Evolutionary conservation across 2,113 vertebrate genomes (phyloP).

Genomic region (Bothrops jararaca): DNA sequence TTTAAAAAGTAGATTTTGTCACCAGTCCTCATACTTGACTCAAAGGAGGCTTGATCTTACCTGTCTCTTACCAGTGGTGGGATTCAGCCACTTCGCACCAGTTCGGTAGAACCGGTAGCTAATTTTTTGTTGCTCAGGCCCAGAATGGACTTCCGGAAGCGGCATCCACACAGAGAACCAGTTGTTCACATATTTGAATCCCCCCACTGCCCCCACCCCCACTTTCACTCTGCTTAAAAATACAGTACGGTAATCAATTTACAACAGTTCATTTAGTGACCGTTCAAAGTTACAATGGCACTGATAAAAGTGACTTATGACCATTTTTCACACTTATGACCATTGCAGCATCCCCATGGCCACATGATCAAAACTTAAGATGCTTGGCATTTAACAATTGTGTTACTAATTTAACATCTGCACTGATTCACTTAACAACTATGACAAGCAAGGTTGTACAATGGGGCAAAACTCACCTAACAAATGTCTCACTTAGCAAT

Average conservation of each 20-base stretch:
- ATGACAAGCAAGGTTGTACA: background rate
- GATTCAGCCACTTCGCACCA: too few relatives aligned
- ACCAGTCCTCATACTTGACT: background rate
- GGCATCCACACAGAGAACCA: too few relatives aligned
- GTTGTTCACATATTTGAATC: too few relatives aligned
- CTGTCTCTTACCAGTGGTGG: too few relatives aligned
- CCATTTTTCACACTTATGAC: background rate
- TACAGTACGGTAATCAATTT: background rate
- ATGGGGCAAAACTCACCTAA: background rate
- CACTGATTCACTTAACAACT: background rate
- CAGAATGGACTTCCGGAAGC: too few relatives aligned
- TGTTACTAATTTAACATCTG: background rate
- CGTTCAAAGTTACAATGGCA: background rate
- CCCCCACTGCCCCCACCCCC: background rate
- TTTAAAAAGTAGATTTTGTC: background rate
- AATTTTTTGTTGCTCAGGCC: too few relatives aligned
- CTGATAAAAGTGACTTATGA: background rate
- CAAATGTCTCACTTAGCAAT: background rate
- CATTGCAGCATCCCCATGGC: too few relatives aligned
- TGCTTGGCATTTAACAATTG: background rate
- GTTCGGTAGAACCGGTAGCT: too few relatives aligned
- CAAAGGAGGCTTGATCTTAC: background rate
- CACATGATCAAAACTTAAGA: background rate
- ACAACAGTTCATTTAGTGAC: background rate
- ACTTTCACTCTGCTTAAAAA: background rate